Conservation (phyloP, 1,140 invertebrate species). For the Sitobion miscanthi region DNA sequence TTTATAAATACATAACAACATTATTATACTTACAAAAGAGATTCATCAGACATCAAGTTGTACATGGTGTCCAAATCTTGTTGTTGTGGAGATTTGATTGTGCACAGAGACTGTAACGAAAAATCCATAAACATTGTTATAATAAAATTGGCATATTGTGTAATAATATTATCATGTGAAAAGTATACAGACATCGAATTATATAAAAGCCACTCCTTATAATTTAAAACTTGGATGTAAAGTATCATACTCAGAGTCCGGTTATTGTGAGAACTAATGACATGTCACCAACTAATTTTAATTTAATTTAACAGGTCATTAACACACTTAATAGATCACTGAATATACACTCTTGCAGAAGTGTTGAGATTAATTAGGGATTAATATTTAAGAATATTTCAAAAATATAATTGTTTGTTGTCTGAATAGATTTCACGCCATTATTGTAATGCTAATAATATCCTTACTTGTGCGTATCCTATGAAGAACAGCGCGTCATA, state of each 20-base stretch:
- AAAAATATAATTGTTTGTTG: neutral
- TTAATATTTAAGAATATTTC: neutral
- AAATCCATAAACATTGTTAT: slow-evolving; percentile 49
- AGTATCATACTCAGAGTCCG: neutral
- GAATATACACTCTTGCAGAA: neutral
- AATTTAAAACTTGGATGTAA: neutral
- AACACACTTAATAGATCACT: neutral
- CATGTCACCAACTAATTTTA: neutral
- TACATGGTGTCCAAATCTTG: slow-evolving; percentile 58
- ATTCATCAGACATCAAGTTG: slow-evolving; percentile 32
- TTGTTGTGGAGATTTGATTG: slow-evolving; percentile 59
- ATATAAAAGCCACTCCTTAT: neutral
- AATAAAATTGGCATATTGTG: neutral
- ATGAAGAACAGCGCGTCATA: slow-evolving; percentile 64
- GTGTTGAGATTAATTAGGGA: neutral
- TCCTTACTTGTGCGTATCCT: slow-evolving; percentile 63
- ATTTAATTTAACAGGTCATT: neutral
- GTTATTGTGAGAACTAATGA: neutral
- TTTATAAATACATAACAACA: neutral
- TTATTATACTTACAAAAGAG: slow-evolving; percentile 52
- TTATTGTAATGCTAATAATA: neutral
- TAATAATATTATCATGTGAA: neutral
- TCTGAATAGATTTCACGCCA: neutral
- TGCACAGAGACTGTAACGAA: slow-evolving; percentile 61
- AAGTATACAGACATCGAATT: neutral